Base-by-base conservation (phyloP, 2,888 invertebrate genomes). In the Zhuqinia jingwanae region DNA sequence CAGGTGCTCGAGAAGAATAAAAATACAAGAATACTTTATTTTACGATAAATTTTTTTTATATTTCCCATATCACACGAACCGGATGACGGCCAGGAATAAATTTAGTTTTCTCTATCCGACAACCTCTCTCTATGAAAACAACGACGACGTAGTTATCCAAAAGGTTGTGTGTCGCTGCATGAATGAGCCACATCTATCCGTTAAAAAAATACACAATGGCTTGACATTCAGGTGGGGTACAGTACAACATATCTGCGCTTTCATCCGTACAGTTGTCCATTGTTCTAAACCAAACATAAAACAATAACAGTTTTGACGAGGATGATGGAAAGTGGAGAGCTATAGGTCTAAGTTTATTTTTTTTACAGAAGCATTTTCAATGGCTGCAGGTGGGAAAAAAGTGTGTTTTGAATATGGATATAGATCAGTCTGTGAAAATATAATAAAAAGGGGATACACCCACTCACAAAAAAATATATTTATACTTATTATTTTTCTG, bases 191-290 rank as follows among this genome's bases (percentile, higher is more conserved):
- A 65, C 15, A 85, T 83, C 76, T 80, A 80, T 75, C 79, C 65
- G 68, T 83, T 76, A 13, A 60, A 53, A 42, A 47, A 73, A 63
- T n/a, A 36, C 17, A 82, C 82, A 81, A 81, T 80, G 42, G 42
- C 63, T 58, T 84, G 77, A 80, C 79, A 75, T 85, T 80, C 85
- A 85, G 79, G 85, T 85, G 85, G 78, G n/a, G 76, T 84, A 36
- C 8, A 36, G 8, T 6, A 36, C 3, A 36, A 6, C 3, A 36
- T 68, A 63, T 73, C 42, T 70, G 76, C 58, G 77, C 77, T 42
- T 47, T 17, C 63, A 63, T 65, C 75, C 75, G 56, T 76, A 76
- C 58, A 76, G 30, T 58, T 53, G 22, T 47, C 78, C 50, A 78
- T 78, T 78, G 78, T 78, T 78, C 78, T 78, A 17, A 36, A n/a